These are phyloP conservation scores for Ictidomys tridecemlineatus DNA, from an alignment of 2,113 vertebrate species.

Conservation along the genomic window DNA sequence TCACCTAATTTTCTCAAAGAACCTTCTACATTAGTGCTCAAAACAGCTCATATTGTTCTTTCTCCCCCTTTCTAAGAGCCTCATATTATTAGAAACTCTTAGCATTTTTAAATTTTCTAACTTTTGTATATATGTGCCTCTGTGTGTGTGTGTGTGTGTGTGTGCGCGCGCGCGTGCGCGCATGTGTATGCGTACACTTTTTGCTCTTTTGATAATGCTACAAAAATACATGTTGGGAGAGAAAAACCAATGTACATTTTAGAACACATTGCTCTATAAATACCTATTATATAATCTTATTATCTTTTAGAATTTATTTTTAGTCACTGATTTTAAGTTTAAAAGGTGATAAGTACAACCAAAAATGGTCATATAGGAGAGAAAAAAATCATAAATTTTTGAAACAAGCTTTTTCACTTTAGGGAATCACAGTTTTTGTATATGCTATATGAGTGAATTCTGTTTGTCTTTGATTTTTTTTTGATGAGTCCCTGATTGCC, in stretches of 20 bases:
- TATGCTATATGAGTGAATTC: not conserved
- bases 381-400: not conserved
- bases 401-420: not conserved
- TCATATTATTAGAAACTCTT: not conserved
- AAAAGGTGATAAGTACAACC: not conserved
- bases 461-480: not conserved
- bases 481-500: not conserved
- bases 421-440: not conserved
- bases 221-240: not conserved
- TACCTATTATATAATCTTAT: not conserved
- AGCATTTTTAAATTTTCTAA: not conserved
- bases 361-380: no score
- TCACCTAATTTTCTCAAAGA: not conserved
- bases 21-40: not conserved
- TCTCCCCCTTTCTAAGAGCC: not conserved
- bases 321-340: not conserved
- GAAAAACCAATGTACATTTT: not conserved
- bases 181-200: rapidly evolving
- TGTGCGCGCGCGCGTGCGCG: rapidly evolving
- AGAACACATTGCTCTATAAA: not conserved
- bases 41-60: not conserved
- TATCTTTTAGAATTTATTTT: not conserved
- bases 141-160: not conserved
- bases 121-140: not conserved
- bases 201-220: not conserved